A percentile compares a stretch with the other conserved stretches of the same genome.
These are phyloP conservation scores for Troides helena DNA, from an alignment of 2,888 invertebrate genomes.

Conservation along the genomic window DNA sequence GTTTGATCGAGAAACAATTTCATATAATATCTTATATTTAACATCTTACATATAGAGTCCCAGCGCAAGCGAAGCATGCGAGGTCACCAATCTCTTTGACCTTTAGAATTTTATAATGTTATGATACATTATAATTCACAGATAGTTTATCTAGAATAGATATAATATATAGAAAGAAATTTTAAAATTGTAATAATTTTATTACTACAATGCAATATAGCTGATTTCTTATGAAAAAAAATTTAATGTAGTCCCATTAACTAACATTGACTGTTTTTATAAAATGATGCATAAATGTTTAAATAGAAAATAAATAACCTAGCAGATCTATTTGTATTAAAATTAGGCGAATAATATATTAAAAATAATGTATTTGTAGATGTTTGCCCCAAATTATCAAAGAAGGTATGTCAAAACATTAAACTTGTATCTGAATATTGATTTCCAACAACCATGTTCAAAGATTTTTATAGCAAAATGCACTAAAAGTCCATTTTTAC, in stretches of 20 bases:
- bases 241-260: slow-evolving; percentile 6
- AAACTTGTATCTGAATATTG: not conserved
- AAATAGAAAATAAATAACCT: slow-evolving; percentile 54
- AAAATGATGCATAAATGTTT: slow-evolving; percentile 6
- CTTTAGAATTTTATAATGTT: slow-evolving; percentile 11
- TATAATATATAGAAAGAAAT: not conserved
- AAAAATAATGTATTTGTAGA: not conserved
- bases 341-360: slow-evolving; percentile 13
- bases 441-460: not conserved
- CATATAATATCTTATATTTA: slow-evolving; percentile 69
- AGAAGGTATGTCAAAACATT: not conserved
- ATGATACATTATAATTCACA: slow-evolving; percentile 11
- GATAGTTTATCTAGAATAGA: not conserved
- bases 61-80: slow-evolving; percentile 55
- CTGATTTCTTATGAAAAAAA: slow-evolving; percentile 33
- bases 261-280: slow-evolving; percentile 14
- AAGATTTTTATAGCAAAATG: not conserved
- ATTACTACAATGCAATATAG: slow-evolving; percentile 33
- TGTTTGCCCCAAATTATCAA: not conserved
- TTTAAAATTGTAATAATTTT: slow-evolving; percentile 11
- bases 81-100: slow-evolving; percentile 29
- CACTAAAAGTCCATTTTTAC: not conserved
- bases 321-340: slow-evolving; percentile 66
- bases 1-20: slow-evolving; percentile 63
- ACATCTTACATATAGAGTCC: slow-evolving; percentile 63